Evolutionary conservation across 92 coral and sea anemone species (phyloP).

Genomic region (Porites rus): DNA sequence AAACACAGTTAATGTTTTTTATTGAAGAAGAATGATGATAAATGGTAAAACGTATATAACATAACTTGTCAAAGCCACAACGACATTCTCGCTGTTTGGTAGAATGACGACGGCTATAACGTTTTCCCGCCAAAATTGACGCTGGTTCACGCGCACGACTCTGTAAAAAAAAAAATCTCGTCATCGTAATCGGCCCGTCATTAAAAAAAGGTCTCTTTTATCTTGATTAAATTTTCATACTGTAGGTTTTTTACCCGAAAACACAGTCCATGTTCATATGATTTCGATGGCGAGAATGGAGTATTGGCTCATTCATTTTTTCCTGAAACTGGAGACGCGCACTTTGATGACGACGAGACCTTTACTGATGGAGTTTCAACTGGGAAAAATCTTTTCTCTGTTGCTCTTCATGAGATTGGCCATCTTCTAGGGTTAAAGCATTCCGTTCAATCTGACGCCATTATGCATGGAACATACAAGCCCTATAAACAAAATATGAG

Average conservation of each 20-base stretch:
- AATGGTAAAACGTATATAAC: too few species aligned
- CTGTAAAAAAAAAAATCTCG: too few species aligned
- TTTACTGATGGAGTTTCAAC: constrained; percentile 59
- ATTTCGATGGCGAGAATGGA: constrained; percentile 61
- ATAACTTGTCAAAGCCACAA: too few species aligned
- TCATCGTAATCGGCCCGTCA: too few species aligned
- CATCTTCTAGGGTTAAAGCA: constrained; percentile 86
- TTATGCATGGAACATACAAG: constrained; percentile 77
- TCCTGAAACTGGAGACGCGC: constrained; percentile 68
- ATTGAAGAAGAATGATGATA: too few species aligned
- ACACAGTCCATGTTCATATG: constrained; percentile 43
- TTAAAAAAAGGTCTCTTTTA: too few species aligned
- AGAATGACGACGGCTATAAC: too few species aligned
- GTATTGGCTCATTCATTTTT: constrained; percentile 71
- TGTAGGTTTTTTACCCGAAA: constrained; percentile 51
- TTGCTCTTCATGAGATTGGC: constrained; percentile 95
- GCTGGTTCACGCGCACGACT: too few species aligned
- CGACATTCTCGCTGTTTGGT: too few species aligned
- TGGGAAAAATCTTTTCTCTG: constrained; percentile 77
- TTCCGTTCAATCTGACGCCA: constrained; percentile 37
- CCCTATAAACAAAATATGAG: constrained; percentile 57
- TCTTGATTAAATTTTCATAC: background rate
- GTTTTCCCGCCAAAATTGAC: too few species aligned
- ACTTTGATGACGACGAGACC: constrained; percentile 80
- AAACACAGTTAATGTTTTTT: too few species aligned